Percentiles rank a stretch among this genome's conserved stretches.
phyloP scores from a whole-genome alignment of 2,113 vertebrate species.

The Phylloscopus trochiloides region DNA sequence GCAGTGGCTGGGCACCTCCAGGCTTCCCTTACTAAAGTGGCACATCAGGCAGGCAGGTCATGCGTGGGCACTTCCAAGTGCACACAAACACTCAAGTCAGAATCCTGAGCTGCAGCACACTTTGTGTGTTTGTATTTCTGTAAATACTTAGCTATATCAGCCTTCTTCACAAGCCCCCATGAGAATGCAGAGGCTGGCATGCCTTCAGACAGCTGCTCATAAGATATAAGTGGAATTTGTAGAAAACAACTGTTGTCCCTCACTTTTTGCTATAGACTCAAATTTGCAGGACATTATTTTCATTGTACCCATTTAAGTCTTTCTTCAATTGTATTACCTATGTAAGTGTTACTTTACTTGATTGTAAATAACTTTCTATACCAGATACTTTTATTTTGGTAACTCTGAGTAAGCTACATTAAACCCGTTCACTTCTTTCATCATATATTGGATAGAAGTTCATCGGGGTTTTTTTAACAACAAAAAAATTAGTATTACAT shows the following conservation, averaged over 20 bases:
- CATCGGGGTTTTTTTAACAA: neutral
- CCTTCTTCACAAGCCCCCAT: neutral
- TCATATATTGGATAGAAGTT: neutral
- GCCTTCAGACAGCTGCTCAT: neutral
- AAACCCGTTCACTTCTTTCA: neutral
- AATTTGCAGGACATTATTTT: neutral
- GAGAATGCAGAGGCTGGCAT: neutral
- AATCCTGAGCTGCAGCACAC: neutral
- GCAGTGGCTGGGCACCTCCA: neutral
- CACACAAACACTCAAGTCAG: neutral
- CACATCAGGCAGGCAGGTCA: neutral
- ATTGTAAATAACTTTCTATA: neutral
- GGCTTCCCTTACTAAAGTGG: neutral
- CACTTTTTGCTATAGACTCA: neutral
- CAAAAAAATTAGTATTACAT: neutral
- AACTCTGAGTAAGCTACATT: neutral
- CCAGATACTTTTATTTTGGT: neutral
- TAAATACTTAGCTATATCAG: neutral
- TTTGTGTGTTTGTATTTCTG: neutral
- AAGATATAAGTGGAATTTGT: accelerated
- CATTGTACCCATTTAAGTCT: neutral
- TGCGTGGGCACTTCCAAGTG: accelerated
- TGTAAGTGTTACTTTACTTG: neutral
- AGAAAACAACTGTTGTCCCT: neutral
- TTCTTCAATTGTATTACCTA: neutral